Percentiles rank a stretch among this genome's conserved stretches.
These are phyloP conservation scores for Onychomys arenicola DNA, from an alignment of 2,797 vertebrate species.

Conservation along the genomic window DNA sequence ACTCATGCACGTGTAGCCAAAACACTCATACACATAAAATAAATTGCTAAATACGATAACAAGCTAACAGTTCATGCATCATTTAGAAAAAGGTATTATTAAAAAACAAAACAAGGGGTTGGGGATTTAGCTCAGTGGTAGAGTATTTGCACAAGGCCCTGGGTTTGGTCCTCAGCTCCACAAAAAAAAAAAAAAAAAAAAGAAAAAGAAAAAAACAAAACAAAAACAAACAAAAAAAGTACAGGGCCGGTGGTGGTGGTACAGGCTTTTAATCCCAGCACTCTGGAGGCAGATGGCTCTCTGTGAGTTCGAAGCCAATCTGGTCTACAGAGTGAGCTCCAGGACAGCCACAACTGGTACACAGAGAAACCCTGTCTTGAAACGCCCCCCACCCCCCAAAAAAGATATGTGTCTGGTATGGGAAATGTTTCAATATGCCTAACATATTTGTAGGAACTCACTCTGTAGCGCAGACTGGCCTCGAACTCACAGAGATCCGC, in stretches of 20 bases:
- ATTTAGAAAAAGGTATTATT: neutral
- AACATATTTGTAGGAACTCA: neutral
- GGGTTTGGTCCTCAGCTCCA: too few species aligned
- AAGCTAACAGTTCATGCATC: neutral
- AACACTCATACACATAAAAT: neutral
- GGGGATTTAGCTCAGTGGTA: too few species aligned
- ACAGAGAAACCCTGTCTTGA: neutral
- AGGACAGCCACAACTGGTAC: neutral
- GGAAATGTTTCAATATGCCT: neutral
- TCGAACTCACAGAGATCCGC: too few species aligned
- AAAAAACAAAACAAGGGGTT: too few species aligned
- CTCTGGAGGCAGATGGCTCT: neutral
- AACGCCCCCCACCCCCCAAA: neutral
- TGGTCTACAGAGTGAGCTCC: neutral
- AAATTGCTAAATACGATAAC: neutral
- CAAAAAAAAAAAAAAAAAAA: too few species aligned
- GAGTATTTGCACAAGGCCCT: too few species aligned
- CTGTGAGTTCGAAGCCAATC: neutral
- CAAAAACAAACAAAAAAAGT: neutral
- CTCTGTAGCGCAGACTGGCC: too few species aligned
- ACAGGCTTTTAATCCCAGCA: neutral
- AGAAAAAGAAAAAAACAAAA: too few species aligned
- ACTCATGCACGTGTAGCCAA: too few species aligned
- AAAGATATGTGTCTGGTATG: neutral
- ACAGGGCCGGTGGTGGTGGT: neutral